Conservation (phyloP, 2,888 invertebrate genomes). For the Acheta domesticus region DNA sequence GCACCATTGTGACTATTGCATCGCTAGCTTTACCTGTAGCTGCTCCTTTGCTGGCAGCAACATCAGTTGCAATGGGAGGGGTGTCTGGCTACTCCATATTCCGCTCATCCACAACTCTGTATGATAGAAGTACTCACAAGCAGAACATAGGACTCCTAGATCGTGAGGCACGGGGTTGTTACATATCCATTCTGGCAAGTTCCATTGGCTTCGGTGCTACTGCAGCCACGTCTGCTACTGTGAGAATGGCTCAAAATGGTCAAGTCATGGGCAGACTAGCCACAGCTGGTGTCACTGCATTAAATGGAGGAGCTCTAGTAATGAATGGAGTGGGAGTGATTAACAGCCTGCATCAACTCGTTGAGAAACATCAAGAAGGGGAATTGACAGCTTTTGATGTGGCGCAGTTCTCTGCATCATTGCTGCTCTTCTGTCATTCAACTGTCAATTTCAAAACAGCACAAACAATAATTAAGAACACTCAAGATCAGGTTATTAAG, state of each 20-base stretch:
- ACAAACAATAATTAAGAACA: slow-evolving; percentile 26
- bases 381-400: slow-evolving; percentile 28
- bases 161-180: slow-evolving; percentile 25
- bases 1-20: not conserved
- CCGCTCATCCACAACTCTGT: slow-evolving; percentile 21
- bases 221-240: slow-evolving; percentile 10
- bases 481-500: slow-evolving; percentile 23
- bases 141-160: slow-evolving; percentile 30
- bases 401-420: slow-evolving; percentile 32
- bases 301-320: slow-evolving; percentile 26
- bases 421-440: slow-evolving; percentile 31
- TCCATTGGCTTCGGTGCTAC: slow-evolving; percentile 30
- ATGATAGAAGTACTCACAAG: slow-evolving; percentile 29
- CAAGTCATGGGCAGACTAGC: not conserved
- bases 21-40: slow-evolving; percentile 25
- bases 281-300: not conserved
- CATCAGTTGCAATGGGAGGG: slow-evolving; percentile 10
- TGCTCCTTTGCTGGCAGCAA: slow-evolving; percentile 25
- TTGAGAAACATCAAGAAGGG: slow-evolving; percentile 23
- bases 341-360: slow-evolving; percentile 23
- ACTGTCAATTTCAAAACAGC: slow-evolving; percentile 31
- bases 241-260: slow-evolving; percentile 27
- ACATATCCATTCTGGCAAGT: slow-evolving; percentile 27
- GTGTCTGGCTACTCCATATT: slow-evolving; percentile 29
- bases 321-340: slow-evolving; percentile 29